Conservation (phyloP, 2,113 vertebrate species). For the Sylvia atricapilla region DNA sequence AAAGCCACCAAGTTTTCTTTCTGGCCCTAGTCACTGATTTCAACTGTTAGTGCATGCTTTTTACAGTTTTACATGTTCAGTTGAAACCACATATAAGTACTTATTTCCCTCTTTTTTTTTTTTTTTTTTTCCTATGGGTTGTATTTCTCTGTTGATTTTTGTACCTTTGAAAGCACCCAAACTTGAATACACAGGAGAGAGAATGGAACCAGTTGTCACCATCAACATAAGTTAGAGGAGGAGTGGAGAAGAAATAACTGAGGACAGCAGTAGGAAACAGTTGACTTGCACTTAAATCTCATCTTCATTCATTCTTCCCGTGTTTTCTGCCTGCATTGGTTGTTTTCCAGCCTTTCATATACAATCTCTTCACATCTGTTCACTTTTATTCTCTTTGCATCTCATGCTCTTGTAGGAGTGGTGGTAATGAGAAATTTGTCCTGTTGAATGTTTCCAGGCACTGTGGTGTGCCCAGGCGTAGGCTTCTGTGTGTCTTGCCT, state of each 20-base stretch:
- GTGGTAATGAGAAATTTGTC: neutral
- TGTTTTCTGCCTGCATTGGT: neutral
- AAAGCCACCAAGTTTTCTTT: neutral
- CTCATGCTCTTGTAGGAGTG: neutral
- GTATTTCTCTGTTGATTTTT: neutral
- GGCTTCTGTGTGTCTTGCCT: neutral
- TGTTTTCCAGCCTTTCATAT: neutral
- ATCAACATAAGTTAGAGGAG: neutral
- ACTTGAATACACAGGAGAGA: neutral
- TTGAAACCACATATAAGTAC: neutral
- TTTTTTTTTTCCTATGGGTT: accelerated
- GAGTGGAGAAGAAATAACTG: neutral
- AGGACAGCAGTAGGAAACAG: neutral
- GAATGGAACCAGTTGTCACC: neutral
- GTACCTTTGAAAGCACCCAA: neutral
- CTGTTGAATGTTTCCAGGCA: neutral
- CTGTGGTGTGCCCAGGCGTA: neutral
- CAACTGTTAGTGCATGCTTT: neutral
- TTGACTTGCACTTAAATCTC: neutral
- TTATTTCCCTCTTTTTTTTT: neutral
- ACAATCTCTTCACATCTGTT: neutral
- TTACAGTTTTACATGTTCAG: neutral
- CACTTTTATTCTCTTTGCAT: neutral
- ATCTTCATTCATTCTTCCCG: neutral
- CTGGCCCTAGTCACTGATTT: neutral